Evolutionary conservation across 1,140 invertebrate species (phyloP), one percentile per base, ranked within the genome.

Genomic region (Pseudomyrmex dendroicus): DNA sequence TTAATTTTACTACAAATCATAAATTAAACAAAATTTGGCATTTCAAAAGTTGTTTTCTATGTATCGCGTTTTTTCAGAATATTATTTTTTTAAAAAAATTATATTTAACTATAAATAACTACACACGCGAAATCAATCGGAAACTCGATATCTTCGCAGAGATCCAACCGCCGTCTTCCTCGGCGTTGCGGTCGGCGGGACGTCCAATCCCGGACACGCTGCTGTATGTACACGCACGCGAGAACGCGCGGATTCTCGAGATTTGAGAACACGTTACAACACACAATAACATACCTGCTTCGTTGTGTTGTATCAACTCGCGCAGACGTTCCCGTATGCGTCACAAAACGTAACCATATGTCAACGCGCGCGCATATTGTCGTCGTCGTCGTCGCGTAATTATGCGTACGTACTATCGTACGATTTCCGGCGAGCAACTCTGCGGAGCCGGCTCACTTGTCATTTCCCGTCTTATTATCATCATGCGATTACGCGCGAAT

Each of bases 381-480:
- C 35, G 35, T 35, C 5, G 54, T 57, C 50, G 10, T 59, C 66
- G 56, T 50, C 66, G 44, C 22, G 15, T 80, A 80, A 80, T 72
- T 68, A 78, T 78, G 74, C 25, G 3, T 12, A 20, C 25, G 3
- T 12, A 20, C 35, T 72, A 80, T 80, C 76, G 59, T 87, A 84
- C 63, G 84, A 89, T 85, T 89, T 90, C 89, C 89, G 85, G 89
- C 0, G 5, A 77, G 70, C 77, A 66, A 84, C 62, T 66, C 72
- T 73, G 67, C 70, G 56, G 78, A 80, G 76, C 63, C 50, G 66
- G 56, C 15, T 68, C 56, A 83, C 89, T 88, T 84, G 83, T 89
- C 85, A 88, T 88, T 89, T 89, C 87, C 89, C 86, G 86, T 76
- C 83, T 86, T 83, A 74, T 64, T 87, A 87, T 87, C 44, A 72